Percentiles rank a stretch among this genome's conserved stretches.
Evolutionary conservation across 64 coral and sea anemone species (phyloP).

Genomic region (Montipora capricornis): DNA sequence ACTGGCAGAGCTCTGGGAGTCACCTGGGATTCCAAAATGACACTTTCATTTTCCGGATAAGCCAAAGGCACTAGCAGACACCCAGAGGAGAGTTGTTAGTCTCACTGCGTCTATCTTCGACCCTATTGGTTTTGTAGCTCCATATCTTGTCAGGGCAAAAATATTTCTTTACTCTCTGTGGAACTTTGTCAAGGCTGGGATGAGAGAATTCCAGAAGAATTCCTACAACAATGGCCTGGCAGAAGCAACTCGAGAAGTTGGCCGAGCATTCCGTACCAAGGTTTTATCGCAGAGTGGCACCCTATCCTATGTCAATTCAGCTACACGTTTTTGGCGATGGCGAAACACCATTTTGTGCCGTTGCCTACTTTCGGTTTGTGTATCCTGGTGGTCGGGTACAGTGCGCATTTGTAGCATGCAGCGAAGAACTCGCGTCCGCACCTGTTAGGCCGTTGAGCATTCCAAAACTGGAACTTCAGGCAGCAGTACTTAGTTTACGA

Average conservation of each 20-base stretch:
- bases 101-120: not conserved
- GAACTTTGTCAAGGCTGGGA: not conserved
- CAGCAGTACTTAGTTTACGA: constrained; percentile 15
- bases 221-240: not conserved
- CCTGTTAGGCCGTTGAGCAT: constrained; percentile 32
- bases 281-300: not conserved
- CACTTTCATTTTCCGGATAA: not conserved
- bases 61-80: not conserved
- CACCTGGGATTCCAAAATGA: not conserved
- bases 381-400: not conserved
- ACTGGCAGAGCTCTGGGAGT: constrained; percentile 1
- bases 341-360: not conserved
- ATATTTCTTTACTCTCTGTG: not conserved
- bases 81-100: not conserved
- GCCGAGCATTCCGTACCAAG: not conserved
- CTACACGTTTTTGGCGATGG: constrained; percentile 25
- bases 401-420: not conserved
- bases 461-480: constrained; percentile 37
- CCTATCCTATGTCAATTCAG: not conserved
- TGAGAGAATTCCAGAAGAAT: not conserved
- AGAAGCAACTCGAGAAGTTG: not conserved
- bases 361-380: constrained; percentile 16
- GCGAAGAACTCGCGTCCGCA: constrained; percentile 37
- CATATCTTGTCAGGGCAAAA: not conserved
- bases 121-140: constrained; percentile 22